Percentiles rank a stretch among this genome's conserved stretches.
These are phyloP conservation scores for Odontamblyopus lacepedii DNA, from an alignment of 2,797 vertebrate species.

Conservation along the genomic window DNA sequence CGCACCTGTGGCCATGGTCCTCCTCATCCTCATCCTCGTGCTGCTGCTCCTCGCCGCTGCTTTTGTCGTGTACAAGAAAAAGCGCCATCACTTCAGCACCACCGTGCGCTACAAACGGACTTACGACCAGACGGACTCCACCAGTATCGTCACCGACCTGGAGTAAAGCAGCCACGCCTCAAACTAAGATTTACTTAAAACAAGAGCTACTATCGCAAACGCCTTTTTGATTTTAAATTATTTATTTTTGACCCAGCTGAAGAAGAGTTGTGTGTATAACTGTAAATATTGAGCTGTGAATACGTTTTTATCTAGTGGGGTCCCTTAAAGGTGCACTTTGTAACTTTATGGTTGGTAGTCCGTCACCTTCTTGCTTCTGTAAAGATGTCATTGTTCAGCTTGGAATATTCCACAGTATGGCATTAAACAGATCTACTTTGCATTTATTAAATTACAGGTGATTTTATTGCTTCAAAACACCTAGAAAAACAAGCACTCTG, in stretches of 20 bases:
- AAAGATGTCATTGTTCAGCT: too few species aligned
- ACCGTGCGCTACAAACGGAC: constrained; percentile 77
- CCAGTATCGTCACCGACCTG: constrained; percentile 71
- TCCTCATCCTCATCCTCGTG: constrained; percentile 69
- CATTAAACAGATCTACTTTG: too few species aligned
- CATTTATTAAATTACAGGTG: too few species aligned
- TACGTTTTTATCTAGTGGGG: constrained; percentile 43
- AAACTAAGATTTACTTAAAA: constrained; percentile 32
- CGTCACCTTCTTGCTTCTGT: too few species aligned
- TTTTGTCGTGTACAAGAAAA: constrained; percentile 75
- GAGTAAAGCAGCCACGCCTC: constrained; percentile 55
- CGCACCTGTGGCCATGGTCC: constrained; percentile 61
- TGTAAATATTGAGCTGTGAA: constrained; percentile 65
- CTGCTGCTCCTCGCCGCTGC: constrained; percentile 34
- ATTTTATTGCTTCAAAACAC: too few species aligned
- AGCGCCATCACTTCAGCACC: constrained; percentile 53
- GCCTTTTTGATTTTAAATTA: constrained; percentile 32
- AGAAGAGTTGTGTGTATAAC: constrained; percentile 21
- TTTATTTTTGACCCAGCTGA: constrained; percentile 61
- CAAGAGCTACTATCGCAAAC: constrained; percentile 22
- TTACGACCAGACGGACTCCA: constrained; percentile 69
- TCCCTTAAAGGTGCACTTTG: background rate
- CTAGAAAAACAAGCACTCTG: too few species aligned
- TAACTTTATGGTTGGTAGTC: too few species aligned
- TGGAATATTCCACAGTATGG: too few species aligned